phyloP scores from a whole-genome alignment of 2,888 invertebrate genomes.

The Amphipoea lucens region DNA sequence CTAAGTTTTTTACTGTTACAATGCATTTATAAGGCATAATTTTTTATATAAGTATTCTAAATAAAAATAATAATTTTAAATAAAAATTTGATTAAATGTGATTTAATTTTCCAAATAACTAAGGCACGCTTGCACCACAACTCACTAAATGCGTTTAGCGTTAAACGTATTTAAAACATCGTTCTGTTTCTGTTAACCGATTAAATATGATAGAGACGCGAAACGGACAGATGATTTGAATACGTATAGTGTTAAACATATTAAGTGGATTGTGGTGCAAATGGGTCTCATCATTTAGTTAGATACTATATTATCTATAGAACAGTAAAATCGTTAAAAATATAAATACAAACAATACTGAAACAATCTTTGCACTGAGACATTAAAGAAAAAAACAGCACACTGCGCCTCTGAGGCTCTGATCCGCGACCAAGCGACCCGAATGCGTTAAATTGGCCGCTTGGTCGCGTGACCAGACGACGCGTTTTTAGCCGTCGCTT shows the following conservation, averaged over 20 bases:
- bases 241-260: too few species aligned
- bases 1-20: slow-evolving; percentile 16
- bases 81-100: not conserved
- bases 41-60: not conserved
- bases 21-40: not conserved
- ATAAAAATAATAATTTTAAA: too few species aligned
- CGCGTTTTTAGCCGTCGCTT: slow-evolving; percentile 16
- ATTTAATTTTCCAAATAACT: not conserved
- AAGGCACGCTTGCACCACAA: not conserved
- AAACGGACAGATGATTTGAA: too few species aligned
- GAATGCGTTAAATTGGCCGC: slow-evolving; percentile 31
- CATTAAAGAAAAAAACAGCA: slow-evolving; percentile 1
- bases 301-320: not conserved
- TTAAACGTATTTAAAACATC: not conserved
- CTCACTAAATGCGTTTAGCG: not conserved
- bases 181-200: too few species aligned
- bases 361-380: not conserved
- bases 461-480: slow-evolving; percentile 26
- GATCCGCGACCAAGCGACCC: slow-evolving; percentile 38
- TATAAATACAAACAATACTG: not conserved
- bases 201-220: too few species aligned
- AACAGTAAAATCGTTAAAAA: not conserved
- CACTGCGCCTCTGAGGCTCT: not conserved
- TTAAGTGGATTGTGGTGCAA: too few species aligned
- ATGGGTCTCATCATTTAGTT: not conserved